Percentiles rank a stretch among this genome's conserved stretches.
These are phyloP conservation scores for Progne subis DNA, from an alignment of 2,113 vertebrate species.

Conservation along the genomic window DNA sequence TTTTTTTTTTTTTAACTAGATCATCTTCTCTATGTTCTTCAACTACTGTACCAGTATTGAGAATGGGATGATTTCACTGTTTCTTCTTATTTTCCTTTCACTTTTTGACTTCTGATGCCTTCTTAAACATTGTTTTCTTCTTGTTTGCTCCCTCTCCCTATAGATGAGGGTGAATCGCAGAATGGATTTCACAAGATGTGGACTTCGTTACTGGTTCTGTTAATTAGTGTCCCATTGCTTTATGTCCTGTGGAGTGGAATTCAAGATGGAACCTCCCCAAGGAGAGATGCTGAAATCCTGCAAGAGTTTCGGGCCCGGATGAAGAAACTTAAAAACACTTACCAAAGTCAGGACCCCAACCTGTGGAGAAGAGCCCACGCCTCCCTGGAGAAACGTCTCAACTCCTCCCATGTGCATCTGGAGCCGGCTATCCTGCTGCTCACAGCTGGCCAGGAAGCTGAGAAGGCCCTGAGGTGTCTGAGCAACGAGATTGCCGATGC, in stretches of 20 bases:
- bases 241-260: not conserved
- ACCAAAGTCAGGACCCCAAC: constrained; percentile 80
- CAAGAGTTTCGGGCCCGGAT: constrained; percentile 72
- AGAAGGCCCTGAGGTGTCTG: constrained; percentile 84
- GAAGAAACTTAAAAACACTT: constrained; percentile 70
- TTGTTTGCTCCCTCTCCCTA: not conserved
- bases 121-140: not conserved
- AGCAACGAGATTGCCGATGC: constrained; percentile 81
- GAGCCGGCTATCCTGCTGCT: constrained; percentile 89
- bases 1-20: not conserved
- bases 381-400: constrained; percentile 83
- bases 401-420: constrained; percentile 63
- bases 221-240: not conserved
- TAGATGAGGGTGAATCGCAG: not conserved
- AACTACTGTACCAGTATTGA: not conserved
- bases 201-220: not conserved
- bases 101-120: not conserved
- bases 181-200: not conserved
- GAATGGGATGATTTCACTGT: not conserved
- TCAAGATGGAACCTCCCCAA: not conserved
- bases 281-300: constrained; percentile 40
- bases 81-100: not conserved
- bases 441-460: constrained; percentile 80
- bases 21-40: not conserved
- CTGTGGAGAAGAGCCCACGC: constrained; percentile 84